Percentiles rank a stretch among this genome's conserved stretches.
Conservation (phyloP, 2,113 vertebrate species). For the Cyprinodon variegatus region DNA sequence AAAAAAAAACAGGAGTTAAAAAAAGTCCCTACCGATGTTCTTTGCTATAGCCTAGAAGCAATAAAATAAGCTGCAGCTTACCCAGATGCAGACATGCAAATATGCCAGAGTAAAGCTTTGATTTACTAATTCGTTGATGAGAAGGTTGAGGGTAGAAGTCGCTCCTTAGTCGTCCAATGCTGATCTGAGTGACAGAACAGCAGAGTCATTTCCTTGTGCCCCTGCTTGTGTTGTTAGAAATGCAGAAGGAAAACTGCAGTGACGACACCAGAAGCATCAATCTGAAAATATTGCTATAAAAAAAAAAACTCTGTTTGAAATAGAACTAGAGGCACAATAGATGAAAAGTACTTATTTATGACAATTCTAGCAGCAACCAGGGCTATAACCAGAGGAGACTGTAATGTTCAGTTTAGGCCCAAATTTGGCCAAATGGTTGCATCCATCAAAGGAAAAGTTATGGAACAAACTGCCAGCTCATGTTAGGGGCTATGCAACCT, state of each 20-base stretch:
- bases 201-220: slow-evolving; percentile 19
- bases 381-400: too few relatives aligned
- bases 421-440: too few relatives aligned
- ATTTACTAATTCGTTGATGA: neutral
- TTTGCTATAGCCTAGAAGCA: neutral
- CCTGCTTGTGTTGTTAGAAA: slow-evolving; percentile 15
- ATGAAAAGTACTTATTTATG: neutral
- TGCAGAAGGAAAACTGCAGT: slow-evolving; percentile 18
- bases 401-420: too few relatives aligned
- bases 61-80: slow-evolving; percentile 4
- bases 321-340: neutral
- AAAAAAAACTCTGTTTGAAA: neutral
- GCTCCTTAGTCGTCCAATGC: neutral
- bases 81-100: neutral
- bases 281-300: neutral
- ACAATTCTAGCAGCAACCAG: too few relatives aligned
- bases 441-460: too few relatives aligned
- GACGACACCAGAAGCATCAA: fast-evolving
- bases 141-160: fast-evolving
- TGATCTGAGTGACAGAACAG: neutral
- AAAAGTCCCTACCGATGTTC: neutral
- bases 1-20: neutral
- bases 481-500: too few relatives aligned
- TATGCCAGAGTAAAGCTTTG: neutral
- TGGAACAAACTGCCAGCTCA: too few relatives aligned